Conservation (phyloP, 1,140 invertebrate genomes). For the Aphaenogaster ashmeadi region DNA sequence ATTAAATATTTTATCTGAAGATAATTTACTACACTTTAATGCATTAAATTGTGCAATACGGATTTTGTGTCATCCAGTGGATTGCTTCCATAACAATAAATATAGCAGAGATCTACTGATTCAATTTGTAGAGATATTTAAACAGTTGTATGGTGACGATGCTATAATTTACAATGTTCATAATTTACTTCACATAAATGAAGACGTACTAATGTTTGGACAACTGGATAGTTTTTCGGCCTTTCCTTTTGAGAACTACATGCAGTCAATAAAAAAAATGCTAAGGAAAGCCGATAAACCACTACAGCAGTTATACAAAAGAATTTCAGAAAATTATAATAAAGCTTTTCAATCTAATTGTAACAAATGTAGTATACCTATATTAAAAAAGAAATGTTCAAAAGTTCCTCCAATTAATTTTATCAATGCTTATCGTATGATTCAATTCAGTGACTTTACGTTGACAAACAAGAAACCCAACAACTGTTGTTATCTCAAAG, state of each 20-base stretch:
- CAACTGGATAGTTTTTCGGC: constrained; percentile 57
- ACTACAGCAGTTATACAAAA: constrained; percentile 32
- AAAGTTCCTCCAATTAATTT: not conserved
- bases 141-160: constrained; percentile 45
- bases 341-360: not conserved
- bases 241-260: constrained; percentile 70
- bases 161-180: constrained; percentile 63
- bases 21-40: constrained; percentile 53
- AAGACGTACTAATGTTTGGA: constrained; percentile 52
- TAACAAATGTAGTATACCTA: not conserved
- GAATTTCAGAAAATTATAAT: constrained; percentile 15
- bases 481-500: constrained; percentile 34
- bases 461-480: constrained; percentile 9
- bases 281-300: constrained; percentile 46
- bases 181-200: constrained; percentile 62
- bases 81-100: constrained; percentile 47
- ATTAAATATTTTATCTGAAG: constrained; percentile 36
- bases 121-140: constrained; percentile 53
- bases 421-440: not conserved
- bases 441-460: constrained; percentile 8
- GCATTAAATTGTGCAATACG: constrained; percentile 64
- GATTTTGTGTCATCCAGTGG: constrained; percentile 61
- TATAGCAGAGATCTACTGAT: constrained; percentile 49
- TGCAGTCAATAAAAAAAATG: constrained; percentile 59
- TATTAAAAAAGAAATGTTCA: constrained; percentile 12